These are phyloP conservation scores for Xylota segnis DNA, from an alignment of 2,888 invertebrate genomes.

Conservation along the genomic window DNA sequence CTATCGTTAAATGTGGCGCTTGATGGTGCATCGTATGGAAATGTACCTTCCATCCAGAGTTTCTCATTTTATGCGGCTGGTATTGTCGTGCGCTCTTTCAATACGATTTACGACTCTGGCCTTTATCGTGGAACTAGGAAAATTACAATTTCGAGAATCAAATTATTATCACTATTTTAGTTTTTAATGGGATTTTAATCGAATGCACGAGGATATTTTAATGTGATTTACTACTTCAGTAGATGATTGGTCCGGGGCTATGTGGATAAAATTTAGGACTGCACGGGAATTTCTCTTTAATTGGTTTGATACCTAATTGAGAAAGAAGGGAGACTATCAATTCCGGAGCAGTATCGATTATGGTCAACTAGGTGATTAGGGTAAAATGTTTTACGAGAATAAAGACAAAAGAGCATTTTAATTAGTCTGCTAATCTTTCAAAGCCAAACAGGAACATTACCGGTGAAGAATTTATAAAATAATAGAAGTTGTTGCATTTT, in stretches of 20 bases:
- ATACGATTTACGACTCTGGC: constrained; percentile 66
- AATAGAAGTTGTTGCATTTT: neutral
- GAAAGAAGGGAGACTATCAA: constrained; percentile 32
- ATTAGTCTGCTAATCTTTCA: constrained; percentile 5
- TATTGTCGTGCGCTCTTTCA: constrained; percentile 28
- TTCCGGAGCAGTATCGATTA: constrained; percentile 43
- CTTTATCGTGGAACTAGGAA: constrained; percentile 59
- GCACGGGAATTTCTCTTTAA: constrained; percentile 43
- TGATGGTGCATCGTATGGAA: constrained; percentile 64
- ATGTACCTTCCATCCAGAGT: constrained; percentile 66
- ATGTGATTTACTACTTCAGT: constrained; percentile 75
- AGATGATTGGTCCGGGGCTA: constrained; percentile 57
- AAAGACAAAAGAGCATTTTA: constrained; percentile 34
- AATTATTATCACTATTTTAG: constrained; percentile 66
- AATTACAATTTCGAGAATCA: constrained; percentile 57
- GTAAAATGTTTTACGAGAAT: constrained; percentile 28
- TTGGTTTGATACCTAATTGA: constrained; percentile 56
- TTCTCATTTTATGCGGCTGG: constrained; percentile 53
- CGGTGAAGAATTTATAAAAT: neutral
- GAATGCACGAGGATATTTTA: constrained; percentile 69
- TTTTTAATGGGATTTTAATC: constrained; percentile 72
- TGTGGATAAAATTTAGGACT: constrained; percentile 38
- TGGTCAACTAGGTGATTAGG: constrained; percentile 35
- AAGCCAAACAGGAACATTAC: neutral
- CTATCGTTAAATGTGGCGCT: constrained; percentile 73